Evolutionary conservation across 1,140 invertebrate genomes (phyloP), one percentile per base, ranked within the genome.

Genomic region (Ptiloglossa arizonensis): DNA sequence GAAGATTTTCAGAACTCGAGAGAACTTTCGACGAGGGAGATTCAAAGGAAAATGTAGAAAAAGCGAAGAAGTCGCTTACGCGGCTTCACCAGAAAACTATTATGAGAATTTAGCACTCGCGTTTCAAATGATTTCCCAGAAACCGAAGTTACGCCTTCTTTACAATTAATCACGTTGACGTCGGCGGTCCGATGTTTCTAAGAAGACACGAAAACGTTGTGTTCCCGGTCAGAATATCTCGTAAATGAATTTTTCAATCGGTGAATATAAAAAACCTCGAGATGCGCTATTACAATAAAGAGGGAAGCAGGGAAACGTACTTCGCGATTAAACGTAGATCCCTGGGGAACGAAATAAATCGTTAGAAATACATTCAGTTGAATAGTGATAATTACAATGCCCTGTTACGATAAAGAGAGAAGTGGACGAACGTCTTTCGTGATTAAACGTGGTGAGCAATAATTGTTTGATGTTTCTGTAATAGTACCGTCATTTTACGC

Each of bases 61-160:
- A 48, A 2, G 60, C 19, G 1, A 9, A 32, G 1, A 17, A 0
- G n/a, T 4, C 1, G 69, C 44, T 72, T 52, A 35, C 59, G 48
- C 59, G 11, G n/a, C 29, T 74, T 74, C 71, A n/a, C n/a, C n/a
- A 5, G 71, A 74, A 74, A 5, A 56, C 71, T 66, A 64, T 74
- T 66, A 62, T 29, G 19, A 54, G 48, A 17, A 52, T 64, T 64
- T 35, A 48, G 5, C 19, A 17, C 27, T 44, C 13, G 0, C 17
- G 1, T 32, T 22, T 15, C 6, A 44, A 1, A 54, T n/a, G 48
- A 64, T 64, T 73, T 73, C 59, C 4, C 0, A 15, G 71, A 64
- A 73, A 17, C 46, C 24, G 24, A 52, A 44, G 19, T 38, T 35
- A n/a, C 5, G 29, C 24, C 41, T 6, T 13, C 48, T 41, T 60